Evolutionary conservation across 1,140 invertebrate genomes (phyloP), one percentile per base, ranked within the genome.

Genomic region (Danaus melanippus): DNA sequence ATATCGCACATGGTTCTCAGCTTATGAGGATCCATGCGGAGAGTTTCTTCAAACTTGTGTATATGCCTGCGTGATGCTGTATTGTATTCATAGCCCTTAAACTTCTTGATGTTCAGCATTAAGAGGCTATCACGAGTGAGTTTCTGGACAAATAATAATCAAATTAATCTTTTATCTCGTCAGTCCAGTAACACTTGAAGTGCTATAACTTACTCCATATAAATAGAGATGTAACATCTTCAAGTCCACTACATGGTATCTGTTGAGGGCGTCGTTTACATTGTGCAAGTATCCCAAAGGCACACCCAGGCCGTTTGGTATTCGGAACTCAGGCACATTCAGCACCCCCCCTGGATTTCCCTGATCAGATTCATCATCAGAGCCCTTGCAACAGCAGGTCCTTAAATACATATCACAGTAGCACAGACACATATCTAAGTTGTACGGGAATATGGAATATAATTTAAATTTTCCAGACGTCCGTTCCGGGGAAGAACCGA

Each of bases 51-150:
- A 1, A 91, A 74, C 72, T 92, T 92, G 61, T 90, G 90, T 66
- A 89, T 89, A 76, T 91, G 92, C 46, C 91, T 90, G 12, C 90
- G 75, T 1, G 91, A 91, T 56, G 90, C 90, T 50, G 90, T 89
- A 17, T 89, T 88, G 79, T 91, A 92, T 53, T 91, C 90, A 67
- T 92, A 92, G 11, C 92, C 92, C 62, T 89, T 91, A 84, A 93
- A 93, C 64, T 91, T 91, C 58, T 90, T 89, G 47, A 93, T 89
- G 68, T 92, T 92, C 46, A 91, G 89, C 72, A 92, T 92, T 10
- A 92, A 89, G 46, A 90, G 83, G 62, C 89, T 89, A 53, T 87
- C 85, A 58, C 86, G 59, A 53, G 85, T 87, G 2, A 88, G 65
- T 88, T 88, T 85, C 86, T 88, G 56, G 42, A 32, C 21, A 7